phyloP scores from a whole-genome alignment of 2,113 vertebrate species.

The Galbula dea region DNA sequence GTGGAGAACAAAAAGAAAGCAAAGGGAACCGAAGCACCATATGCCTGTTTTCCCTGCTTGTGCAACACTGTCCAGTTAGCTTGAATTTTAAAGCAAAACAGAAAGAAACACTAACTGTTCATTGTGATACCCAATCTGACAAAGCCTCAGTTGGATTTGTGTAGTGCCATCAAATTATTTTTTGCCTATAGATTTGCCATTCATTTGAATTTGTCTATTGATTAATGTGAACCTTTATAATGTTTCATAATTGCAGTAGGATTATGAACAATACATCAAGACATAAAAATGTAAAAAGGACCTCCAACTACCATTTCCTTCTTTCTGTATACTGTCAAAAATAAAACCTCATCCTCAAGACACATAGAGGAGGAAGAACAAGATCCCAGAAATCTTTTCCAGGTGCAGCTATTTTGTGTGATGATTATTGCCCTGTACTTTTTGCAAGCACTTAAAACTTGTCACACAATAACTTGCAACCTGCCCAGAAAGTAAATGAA shows the following conservation, averaged over 20 bases:
- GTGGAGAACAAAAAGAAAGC: not conserved
- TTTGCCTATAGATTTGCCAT: not conserved
- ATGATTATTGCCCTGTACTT: not conserved
- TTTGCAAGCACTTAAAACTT: not conserved
- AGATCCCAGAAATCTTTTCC: not conserved
- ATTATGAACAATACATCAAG: not conserved
- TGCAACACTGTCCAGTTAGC: not conserved
- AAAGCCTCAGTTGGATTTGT: not conserved
- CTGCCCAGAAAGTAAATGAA: conserved; percentile 15
- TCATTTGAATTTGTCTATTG: not conserved
- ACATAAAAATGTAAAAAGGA: not conserved
- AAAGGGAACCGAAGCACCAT: not conserved
- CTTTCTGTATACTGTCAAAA: not conserved
- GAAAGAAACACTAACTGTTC: not conserved
- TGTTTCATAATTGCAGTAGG: not conserved
- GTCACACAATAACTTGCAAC: not conserved
- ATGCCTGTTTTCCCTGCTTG: not conserved
- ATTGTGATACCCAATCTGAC: not conserved
- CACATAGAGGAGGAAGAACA: not conserved
- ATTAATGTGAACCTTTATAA: not conserved
- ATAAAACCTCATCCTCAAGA: not conserved
- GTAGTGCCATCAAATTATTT: not conserved
- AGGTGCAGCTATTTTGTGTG: not conserved
- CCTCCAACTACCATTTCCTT: not conserved
- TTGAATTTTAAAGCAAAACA: not conserved